Percentiles rank a stretch among this genome's conserved stretches.
Evolutionary conservation across 1,140 invertebrate species (phyloP).

Genomic region (Frieseomelitta varia): DNA sequence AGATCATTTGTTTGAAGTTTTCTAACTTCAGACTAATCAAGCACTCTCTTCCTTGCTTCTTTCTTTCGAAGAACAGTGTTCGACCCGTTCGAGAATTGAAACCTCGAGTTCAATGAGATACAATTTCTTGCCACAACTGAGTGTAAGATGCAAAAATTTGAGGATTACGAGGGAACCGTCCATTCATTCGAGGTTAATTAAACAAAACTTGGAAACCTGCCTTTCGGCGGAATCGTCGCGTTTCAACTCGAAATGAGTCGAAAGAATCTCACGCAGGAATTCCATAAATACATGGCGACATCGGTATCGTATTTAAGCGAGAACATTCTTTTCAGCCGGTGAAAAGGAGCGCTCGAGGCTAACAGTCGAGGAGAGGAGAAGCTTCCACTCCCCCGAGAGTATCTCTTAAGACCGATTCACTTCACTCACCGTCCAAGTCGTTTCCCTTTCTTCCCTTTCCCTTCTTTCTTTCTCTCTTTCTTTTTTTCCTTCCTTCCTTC

Average conservation of each 20-base stretch:
- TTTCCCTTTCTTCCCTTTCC: constrained; percentile 26
- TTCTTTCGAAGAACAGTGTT: no score
- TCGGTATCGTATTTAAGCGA: constrained; percentile 21
- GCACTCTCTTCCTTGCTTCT: no score
- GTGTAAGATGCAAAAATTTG: no score
- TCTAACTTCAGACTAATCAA: no score
- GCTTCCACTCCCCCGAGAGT: constrained; percentile 36
- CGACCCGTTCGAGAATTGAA: no score
- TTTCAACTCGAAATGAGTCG: no score
- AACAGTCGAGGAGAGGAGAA: constrained; percentile 29
- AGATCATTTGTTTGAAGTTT: no score
- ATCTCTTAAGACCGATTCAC: constrained; percentile 58
- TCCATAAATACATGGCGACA: not conserved
- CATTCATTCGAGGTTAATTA: not conserved
- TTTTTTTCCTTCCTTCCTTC: constrained; percentile 1
- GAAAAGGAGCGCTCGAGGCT: constrained; percentile 7
- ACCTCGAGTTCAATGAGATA: no score
- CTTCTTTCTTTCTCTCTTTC: not conserved
- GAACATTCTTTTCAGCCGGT: constrained; percentile 9
- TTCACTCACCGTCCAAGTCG: constrained; percentile 33
- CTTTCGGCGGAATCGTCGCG: not conserved
- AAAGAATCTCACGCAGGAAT: not conserved
- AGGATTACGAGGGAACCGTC: no score
- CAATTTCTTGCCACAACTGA: no score
- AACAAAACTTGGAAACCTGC: not conserved